Percentiles rank a stretch among this genome's conserved stretches.
phyloP scores from a whole-genome alignment of 2,888 invertebrate species.

The Plagodis pulveraria region DNA sequence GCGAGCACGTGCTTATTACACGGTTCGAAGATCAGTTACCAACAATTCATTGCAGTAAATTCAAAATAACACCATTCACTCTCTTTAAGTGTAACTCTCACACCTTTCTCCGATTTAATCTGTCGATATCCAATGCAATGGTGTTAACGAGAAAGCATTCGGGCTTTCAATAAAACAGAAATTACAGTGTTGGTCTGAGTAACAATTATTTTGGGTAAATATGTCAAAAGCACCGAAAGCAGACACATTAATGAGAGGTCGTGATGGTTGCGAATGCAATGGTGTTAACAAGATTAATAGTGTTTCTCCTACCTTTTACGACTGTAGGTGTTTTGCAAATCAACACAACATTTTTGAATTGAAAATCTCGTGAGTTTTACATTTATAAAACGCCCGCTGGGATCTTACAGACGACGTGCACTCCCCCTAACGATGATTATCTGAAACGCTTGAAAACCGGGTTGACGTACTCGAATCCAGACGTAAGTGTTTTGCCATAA shows the following conservation, averaged over 20 bases:
- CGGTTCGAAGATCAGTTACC: background rate
- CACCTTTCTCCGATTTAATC: slow-evolving; percentile 39
- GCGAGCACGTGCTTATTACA: no score
- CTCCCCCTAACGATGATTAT: no score
- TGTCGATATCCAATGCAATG: slow-evolving; percentile 31
- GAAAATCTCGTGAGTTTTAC: no score
- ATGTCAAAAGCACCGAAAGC: slow-evolving; percentile 8
- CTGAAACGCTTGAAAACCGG: no score
- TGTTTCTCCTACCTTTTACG: background rate
- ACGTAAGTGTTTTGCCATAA: no score
- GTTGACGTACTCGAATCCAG: no score
- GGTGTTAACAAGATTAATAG: background rate
- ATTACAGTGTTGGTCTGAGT: slow-evolving; percentile 7
- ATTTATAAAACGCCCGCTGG: no score
- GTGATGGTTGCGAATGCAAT: background rate
- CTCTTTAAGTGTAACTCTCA: slow-evolving; percentile 15
- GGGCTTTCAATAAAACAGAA: slow-evolving; percentile 30
- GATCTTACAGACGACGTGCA: no score
- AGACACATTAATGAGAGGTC: slow-evolving; percentile 12
- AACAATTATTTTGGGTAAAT: slow-evolving; percentile 16
- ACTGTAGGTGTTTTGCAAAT: no score
- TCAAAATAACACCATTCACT: slow-evolving; percentile 22
- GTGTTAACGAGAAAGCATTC: slow-evolving; percentile 31
- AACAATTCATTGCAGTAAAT: slow-evolving; percentile 32
- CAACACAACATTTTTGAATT: no score